Base-by-base conservation (phyloP, 2,888 invertebrate genomes). In the Muscina levida region DNA sequence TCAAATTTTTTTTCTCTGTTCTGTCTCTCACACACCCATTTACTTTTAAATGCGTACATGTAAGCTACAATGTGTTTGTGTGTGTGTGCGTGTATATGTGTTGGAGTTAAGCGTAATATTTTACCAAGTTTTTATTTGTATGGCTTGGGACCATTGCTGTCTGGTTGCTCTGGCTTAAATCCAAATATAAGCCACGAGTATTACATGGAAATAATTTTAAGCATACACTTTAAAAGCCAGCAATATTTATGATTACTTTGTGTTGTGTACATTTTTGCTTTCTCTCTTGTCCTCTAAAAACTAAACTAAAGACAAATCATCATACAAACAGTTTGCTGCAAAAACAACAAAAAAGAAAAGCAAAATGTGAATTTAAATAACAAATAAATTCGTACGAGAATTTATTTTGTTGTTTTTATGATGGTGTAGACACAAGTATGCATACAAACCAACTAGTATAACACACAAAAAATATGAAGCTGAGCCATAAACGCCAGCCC, bases 141-240 rank as follows among this genome's bases (percentile, higher is more conserved):
- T 42, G 62, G 19, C 22, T 42, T 53, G 22, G 53, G 13, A 42
- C 19, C n/a, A 39, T 65, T 68, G 68, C 72, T 68, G 51, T 77
- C 57, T 46, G 42, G 57, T 73, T 68, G 57, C 17, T 53, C 66
- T 77, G 80, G 80, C 80, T 77, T 71, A 46, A 80, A 80, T 59
- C 73, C 77, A 80, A 80, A 46, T 39, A 22, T 24, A 74, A 65
- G 19, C 46, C 51, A 26, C 22, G 13, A 68, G 44, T 31, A 39
- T 62, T 53, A 74, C 37, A 74, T 37, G 37, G 37, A 57, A 10
- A 73, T 65, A 46, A 56, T 68, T 31, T 31, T 17, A 0, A 51
- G 19, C 13, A 51, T 15, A 67, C n/a, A 62, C 31, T 56, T 44
- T 44, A 56, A 26, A 62, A 39, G 13, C 62, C 13, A 13, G n/a